Conservation (phyloP, 2,113 vertebrate genomes). For the Ammodytes marinus region DNA sequence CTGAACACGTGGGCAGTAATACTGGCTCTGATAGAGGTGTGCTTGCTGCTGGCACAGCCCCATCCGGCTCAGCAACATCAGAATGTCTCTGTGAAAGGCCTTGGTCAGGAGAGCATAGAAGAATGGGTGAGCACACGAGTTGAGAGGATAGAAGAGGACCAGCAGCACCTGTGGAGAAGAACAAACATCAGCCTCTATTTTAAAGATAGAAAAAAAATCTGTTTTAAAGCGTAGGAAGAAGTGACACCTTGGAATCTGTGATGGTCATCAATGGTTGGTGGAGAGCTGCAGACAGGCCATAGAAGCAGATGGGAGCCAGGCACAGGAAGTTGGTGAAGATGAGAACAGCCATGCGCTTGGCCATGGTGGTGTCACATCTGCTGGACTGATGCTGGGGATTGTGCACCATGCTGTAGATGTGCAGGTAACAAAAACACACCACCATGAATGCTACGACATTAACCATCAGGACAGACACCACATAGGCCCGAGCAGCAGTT, state of each 20-base stretch:
- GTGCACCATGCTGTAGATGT: constrained; percentile 90
- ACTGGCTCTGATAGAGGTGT: constrained; percentile 85
- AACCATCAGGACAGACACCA: constrained; percentile 85
- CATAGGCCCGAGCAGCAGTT: constrained; percentile 83
- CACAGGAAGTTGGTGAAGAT: constrained; percentile 94
- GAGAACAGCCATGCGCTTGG: constrained; percentile 91
- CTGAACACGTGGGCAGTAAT: constrained; percentile 16
- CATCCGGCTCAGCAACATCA: constrained; percentile 90
- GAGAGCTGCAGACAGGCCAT: constrained; percentile 90
- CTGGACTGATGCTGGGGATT: constrained; percentile 89
- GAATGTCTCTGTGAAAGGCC: constrained; percentile 89
- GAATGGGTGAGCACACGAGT: constrained; percentile 94
- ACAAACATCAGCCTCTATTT: constrained; percentile 13
- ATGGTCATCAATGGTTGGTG: constrained; percentile 92
- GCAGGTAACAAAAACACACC: constrained; percentile 90
- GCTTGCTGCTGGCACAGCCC: constrained; percentile 88
- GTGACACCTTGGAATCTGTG: constrained; percentile 90
- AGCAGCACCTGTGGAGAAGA: constrained; percentile 80
- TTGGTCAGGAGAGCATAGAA: constrained; percentile 93
- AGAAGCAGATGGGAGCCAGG: constrained; percentile 93
- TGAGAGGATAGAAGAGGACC: constrained; percentile 94
- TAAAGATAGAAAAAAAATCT: not conserved
- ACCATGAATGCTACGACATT: constrained; percentile 90
- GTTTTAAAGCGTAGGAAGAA: not conserved
- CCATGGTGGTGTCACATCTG: constrained; percentile 89